A percentile compares a stretch with the other conserved stretches of the same genome.
Conservation (phyloP, 92 coral and sea anemone genomes). For the Phenganax subtilis region DNA sequence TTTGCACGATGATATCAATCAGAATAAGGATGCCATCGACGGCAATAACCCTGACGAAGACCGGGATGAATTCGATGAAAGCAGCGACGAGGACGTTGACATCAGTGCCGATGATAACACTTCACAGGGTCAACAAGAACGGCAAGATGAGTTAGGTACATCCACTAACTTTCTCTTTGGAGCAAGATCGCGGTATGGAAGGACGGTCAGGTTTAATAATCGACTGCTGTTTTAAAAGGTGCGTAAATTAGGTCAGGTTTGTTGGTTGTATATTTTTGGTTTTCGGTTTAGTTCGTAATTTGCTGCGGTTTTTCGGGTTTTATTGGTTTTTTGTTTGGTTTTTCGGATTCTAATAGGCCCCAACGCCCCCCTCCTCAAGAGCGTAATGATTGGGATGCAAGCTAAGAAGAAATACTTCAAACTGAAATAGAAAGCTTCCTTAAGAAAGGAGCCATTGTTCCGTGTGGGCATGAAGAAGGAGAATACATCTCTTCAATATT, state of each 20-base stretch:
- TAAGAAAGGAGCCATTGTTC: too few relatives aligned
- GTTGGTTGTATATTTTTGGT: conserved; percentile 12
- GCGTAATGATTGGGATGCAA: too few relatives aligned
- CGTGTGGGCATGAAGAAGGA: too few relatives aligned
- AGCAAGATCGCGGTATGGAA: conserved; percentile 51
- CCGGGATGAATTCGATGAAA: conserved; percentile 45
- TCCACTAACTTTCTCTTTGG: conserved; percentile 48
- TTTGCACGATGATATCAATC: conserved; percentile 31
- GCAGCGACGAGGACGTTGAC: conserved; percentile 62
- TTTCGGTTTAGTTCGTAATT: conserved; percentile 41
- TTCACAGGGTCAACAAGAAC: conserved; percentile 31
- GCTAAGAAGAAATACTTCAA: too few relatives aligned
- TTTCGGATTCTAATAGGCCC: conserved; percentile 40
- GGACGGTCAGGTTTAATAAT: conserved; percentile 49
- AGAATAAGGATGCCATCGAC: conserved; percentile 37
- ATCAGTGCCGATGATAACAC: conserved; percentile 40
- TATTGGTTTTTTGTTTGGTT: conserved; percentile 31
- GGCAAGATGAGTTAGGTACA: conserved; percentile 52
- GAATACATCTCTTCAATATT: too few relatives aligned
- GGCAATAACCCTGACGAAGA: conserved; percentile 39
- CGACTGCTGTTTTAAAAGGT: conserved; percentile 46
- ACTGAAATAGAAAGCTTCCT: too few relatives aligned
- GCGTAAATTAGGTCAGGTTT: conserved; percentile 34
- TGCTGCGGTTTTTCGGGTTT: conserved; percentile 38
- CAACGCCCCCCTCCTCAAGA: conserved; percentile 27